phyloP scores from a whole-genome alignment of 2,888 invertebrate genomes.

The Xylocampa areola region DNA sequence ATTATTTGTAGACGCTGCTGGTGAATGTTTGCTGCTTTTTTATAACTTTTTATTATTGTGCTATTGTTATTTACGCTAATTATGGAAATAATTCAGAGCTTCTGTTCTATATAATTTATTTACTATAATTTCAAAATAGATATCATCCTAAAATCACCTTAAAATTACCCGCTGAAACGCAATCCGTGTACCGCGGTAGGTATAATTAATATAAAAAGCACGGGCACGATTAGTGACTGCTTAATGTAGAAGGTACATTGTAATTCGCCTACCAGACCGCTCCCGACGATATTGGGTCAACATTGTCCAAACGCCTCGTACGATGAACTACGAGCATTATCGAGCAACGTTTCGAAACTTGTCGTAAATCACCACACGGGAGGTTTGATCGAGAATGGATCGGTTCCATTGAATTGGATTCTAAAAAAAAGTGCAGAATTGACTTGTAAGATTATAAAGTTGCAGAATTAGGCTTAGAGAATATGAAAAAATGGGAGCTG shows the following conservation, averaged over 20 bases:
- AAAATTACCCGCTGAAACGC: conserved; percentile 13
- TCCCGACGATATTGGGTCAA: conserved; percentile 72
- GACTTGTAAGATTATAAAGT: conserved; percentile 19
- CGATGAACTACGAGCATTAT: conserved; percentile 70
- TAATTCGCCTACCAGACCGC: conserved; percentile 61
- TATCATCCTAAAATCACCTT: conserved; percentile 25
- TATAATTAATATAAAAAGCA: conserved; percentile 60
- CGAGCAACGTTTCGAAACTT: conserved; percentile 61
- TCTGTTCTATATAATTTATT: not conserved
- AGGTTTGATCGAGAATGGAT: conserved; percentile 49
- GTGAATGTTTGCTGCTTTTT: conserved; percentile 3
- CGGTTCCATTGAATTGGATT: conserved; percentile 35
- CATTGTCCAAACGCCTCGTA: conserved; percentile 74
- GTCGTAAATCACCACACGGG: conserved; percentile 59
- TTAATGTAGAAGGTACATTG: conserved; percentile 68
- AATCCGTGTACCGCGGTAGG: conserved; percentile 29
- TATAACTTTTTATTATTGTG: not conserved
- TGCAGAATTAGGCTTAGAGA: conserved; percentile 22
- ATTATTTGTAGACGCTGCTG: conserved; percentile 21
- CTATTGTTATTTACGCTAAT: not conserved
- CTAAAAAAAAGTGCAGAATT: conserved; percentile 43
- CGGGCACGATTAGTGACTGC: conserved; percentile 66
- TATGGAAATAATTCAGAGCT: not conserved
- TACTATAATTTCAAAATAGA: conserved; percentile 17
- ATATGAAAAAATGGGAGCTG: conserved; percentile 3